Conservation (phyloP, 2,113 vertebrate genomes). For the Pandion haliaetus region DNA sequence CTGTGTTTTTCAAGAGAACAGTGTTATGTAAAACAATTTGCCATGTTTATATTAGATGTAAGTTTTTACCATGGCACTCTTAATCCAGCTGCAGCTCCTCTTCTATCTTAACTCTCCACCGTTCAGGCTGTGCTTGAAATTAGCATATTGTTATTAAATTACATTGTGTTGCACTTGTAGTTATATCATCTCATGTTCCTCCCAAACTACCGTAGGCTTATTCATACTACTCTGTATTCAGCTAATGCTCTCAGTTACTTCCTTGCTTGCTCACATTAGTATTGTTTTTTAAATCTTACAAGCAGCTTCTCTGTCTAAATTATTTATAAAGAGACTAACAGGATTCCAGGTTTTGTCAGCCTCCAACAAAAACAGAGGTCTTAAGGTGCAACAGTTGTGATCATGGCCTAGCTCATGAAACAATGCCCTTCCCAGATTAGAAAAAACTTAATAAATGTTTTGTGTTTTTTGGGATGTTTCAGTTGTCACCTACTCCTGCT, state of each 20-base stretch:
- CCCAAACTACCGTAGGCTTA: neutral
- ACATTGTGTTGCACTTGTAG: neutral
- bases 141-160: neutral
- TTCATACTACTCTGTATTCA: neutral
- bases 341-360: neutral
- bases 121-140: neutral
- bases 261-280: neutral
- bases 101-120: neutral
- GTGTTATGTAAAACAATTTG: neutral
- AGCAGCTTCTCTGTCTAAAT: neutral
- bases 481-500: neutral
- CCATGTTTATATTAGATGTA: neutral
- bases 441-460: neutral
- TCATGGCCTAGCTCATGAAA: neutral
- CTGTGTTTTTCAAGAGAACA: neutral
- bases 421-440: neutral
- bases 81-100: neutral
- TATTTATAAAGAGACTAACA: neutral
- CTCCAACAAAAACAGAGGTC: neutral
- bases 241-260: neutral
- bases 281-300: neutral
- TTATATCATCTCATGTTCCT: neutral
- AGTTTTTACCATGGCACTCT: neutral
- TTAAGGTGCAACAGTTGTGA: neutral
- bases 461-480: neutral